Percentiles rank a stretch among this genome's conserved stretches.
phyloP scores from a whole-genome alignment of 2,888 invertebrate species.

The Hirtodrosophila cameraria region DNA sequence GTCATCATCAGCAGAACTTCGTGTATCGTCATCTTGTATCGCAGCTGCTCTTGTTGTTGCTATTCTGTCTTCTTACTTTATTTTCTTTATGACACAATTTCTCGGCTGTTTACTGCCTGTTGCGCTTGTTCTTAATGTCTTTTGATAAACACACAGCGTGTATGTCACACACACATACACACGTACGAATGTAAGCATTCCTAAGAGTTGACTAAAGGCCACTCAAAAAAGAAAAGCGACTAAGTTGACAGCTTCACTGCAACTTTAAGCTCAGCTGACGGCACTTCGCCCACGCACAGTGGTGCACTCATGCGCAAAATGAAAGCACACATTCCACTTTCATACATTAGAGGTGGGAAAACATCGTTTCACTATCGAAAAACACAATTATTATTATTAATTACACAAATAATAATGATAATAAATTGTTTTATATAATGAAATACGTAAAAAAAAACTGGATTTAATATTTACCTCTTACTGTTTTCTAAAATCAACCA shows the following conservation, averaged over 20 bases:
- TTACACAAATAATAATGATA: too few species aligned
- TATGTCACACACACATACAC: slow-evolving; percentile 1
- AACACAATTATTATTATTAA: too few species aligned
- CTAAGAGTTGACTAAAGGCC: slow-evolving; percentile 71
- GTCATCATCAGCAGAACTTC: slow-evolving; percentile 69
- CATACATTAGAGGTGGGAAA: too few species aligned
- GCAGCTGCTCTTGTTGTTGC: slow-evolving; percentile 41
- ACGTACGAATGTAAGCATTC: slow-evolving; percentile 53
- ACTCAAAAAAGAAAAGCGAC: slow-evolving; percentile 39
- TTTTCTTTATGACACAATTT: slow-evolving; percentile 77
- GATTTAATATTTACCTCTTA: too few species aligned
- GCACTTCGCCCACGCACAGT: slow-evolving; percentile 52
- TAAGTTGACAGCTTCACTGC: slow-evolving; percentile 42
- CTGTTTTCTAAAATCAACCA: too few species aligned
- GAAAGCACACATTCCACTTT: slow-evolving; percentile 33
- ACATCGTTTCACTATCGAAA: too few species aligned
- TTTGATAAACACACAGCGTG: slow-evolving; percentile 59
- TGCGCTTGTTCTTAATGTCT: slow-evolving; percentile 60
- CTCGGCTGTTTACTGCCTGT: slow-evolving; percentile 56
- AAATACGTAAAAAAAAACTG: too few species aligned
- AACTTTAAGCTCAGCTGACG: slow-evolving; percentile 53
- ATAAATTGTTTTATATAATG: too few species aligned
- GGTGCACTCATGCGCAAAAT: slow-evolving; percentile 29
- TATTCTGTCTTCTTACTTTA: slow-evolving; percentile 46
- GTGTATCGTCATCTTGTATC: slow-evolving; percentile 36